Evolutionary conservation across 2,797 vertebrate species (phyloP), one percentile per base, ranked within the genome.

Genomic region (Hippocampus kuda): DNA sequence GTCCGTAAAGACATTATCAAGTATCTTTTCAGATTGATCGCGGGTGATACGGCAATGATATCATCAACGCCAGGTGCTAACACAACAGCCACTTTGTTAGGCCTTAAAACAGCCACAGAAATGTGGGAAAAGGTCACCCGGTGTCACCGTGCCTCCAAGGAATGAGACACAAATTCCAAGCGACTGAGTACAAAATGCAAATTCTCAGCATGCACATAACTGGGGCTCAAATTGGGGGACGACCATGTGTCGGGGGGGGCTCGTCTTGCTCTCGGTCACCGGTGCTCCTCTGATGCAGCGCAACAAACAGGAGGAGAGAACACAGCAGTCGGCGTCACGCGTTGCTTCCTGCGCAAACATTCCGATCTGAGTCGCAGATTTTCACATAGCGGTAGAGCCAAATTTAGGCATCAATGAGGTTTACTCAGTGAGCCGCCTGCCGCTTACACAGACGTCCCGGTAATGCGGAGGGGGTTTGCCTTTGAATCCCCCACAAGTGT

Each of bases 401-500:
- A 86, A 87, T 86, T 85, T 81, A 86, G 84, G 59, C 85, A 85
- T 80, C 70, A 38, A 48, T 72, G 79, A 77, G 80, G 74, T 83
- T 83, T 75, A 78, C 70, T 60, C 46, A 81, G 70, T 53, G 49
- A 79, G 70, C 22, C 41, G 59, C 56, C 65, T 2, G 57, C 68
- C 71, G 67, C 71, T 84, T 26, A 59, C 18, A 42, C 62, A 60
- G 71, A 73, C 81, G 77, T 79, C 78, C 66, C 76, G 78, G 24
- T 82, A 75, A 81, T 77, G 41, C 41, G 5, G 62, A 44, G 20
- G 46, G 65, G 4, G 56, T 68, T 68, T 4, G 15, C 70, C 69
- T 81, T 69, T 49, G 72, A 81, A 46, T 62, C 20, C 16, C 53
- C 4, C 16, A 22, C 18, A 7, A 68, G 13, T 70, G 68, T 77